These are phyloP conservation scores for Philhelius pedissequus DNA, from an alignment of 2,888 invertebrate genomes.

Conservation along the genomic window DNA sequence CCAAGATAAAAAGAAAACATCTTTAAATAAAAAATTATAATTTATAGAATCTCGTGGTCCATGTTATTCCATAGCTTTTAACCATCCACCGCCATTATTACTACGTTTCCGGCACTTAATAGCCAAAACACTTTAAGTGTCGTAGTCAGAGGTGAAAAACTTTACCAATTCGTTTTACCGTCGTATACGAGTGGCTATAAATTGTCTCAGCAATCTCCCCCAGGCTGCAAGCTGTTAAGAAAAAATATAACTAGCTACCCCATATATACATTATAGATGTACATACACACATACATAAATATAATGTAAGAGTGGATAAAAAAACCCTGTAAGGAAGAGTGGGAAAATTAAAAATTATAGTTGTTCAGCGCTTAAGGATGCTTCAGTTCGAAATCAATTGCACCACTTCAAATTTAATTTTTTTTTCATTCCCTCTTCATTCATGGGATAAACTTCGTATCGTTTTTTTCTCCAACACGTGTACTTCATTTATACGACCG, in stretches of 20 bases:
- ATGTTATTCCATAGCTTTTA: conserved; percentile 32
- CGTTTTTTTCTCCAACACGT: conserved; percentile 5
- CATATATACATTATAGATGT: neutral
- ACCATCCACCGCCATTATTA: conserved; percentile 48
- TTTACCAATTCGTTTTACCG: conserved; percentile 60
- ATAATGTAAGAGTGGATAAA: neutral
- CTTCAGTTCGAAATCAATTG: conserved; percentile 64
- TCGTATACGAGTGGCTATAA: conserved; percentile 47
- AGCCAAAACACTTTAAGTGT: conserved; percentile 65
- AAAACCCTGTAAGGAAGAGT: neutral
- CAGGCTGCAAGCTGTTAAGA: conserved; percentile 37
- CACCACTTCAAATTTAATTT: conserved; percentile 56
- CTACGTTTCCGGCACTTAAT: conserved; percentile 61
- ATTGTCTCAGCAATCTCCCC: conserved; percentile 39
- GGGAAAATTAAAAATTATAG: conserved; percentile 66
- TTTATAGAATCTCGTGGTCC: conserved; percentile 44
- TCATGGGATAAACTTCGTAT: neutral
- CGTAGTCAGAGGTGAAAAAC: conserved; percentile 64
- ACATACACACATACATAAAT: neutral
- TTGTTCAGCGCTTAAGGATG: conserved; percentile 65
- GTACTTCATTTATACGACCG: conserved; percentile 52
- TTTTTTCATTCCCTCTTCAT: neutral
- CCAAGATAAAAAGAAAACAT: neutral
- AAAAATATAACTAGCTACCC: conserved; percentile 7
- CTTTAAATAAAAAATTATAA: conserved; percentile 6